These are phyloP conservation scores for Chironomus striatipennis DNA, from an alignment of 1,140 invertebrate species.

Conservation along the genomic window DNA sequence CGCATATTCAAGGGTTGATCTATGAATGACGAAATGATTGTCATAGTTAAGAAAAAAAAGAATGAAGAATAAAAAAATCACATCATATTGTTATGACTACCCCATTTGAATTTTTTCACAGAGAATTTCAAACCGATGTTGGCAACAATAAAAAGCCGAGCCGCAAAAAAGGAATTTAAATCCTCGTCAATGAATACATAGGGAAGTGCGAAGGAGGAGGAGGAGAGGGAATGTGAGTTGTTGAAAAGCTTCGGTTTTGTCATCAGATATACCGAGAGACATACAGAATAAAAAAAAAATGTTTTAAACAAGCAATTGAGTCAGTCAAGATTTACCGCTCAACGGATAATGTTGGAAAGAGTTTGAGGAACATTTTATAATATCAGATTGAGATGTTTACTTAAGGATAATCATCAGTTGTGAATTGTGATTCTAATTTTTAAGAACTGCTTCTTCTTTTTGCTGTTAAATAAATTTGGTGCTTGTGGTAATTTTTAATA, in stretches of 20 bases:
- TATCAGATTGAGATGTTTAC: too few species aligned
- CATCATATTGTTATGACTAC: not conserved
- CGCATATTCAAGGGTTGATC: not conserved
- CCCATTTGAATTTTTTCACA: not conserved
- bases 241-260: conserved; percentile 6
- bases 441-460: too few species aligned
- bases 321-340: conserved; percentile 2
- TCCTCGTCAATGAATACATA: not conserved
- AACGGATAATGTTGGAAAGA: too few species aligned
- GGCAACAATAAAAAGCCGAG: conserved; percentile 11
- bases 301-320: not conserved
- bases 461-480: too few species aligned
- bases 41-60: not conserved
- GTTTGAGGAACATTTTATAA: too few species aligned
- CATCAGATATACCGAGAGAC: conserved; percentile 10
- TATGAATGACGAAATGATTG: not conserved
- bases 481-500: too few species aligned
- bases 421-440: too few species aligned
- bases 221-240: not conserved
- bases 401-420: too few species aligned
- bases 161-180: conserved; percentile 13
- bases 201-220: not conserved
- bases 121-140: not conserved
- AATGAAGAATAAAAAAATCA: not conserved
- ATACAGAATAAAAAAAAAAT: not conserved